Conservation (phyloP, 2,113 vertebrate species). For the Thalassoma bifasciatum region DNA sequence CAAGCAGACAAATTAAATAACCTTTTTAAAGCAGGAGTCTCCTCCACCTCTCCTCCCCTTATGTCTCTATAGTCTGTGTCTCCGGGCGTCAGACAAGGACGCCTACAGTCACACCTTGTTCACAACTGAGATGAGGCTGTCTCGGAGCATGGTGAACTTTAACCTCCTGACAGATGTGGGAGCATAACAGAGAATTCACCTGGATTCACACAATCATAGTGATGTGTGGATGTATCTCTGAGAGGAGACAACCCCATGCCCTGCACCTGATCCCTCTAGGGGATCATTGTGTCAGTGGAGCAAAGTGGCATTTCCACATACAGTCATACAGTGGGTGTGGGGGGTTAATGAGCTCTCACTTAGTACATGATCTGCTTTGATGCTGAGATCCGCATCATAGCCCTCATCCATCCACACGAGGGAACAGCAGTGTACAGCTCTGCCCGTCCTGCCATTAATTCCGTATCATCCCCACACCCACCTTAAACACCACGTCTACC, state of each 20-base stretch:
- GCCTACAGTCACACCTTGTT: slow-evolving; percentile 18
- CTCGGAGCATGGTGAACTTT: slow-evolving; percentile 5
- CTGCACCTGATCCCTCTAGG: slow-evolving; percentile 33
- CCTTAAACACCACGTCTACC: neutral
- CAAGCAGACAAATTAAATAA: slow-evolving; percentile 34
- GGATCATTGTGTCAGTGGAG: slow-evolving; percentile 13
- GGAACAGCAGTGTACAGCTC: neutral
- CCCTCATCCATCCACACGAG: neutral
- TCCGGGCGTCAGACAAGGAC: slow-evolving; percentile 22
- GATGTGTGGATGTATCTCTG: slow-evolving; percentile 11
- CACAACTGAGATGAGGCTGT: slow-evolving; percentile 25
- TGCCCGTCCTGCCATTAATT: slow-evolving; percentile 8
- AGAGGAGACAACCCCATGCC: slow-evolving; percentile 3
- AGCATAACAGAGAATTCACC: neutral
- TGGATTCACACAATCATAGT: neutral
- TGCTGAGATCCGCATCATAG: slow-evolving; percentile 4
- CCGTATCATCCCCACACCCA: neutral
- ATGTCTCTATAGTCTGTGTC: neutral
- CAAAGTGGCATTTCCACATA: slow-evolving; percentile 9
- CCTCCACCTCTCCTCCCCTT: neutral
- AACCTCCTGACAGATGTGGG: neutral
- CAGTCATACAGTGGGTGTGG: neutral
- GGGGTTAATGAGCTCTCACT: slow-evolving; percentile 37
- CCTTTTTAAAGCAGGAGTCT: slow-evolving; percentile 3
- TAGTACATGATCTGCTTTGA: slow-evolving; percentile 41